A percentile compares a stretch with the other conserved stretches of the same genome.
Conservation (phyloP, 2,888 invertebrate genomes). For the Parnassius smintheus region DNA sequence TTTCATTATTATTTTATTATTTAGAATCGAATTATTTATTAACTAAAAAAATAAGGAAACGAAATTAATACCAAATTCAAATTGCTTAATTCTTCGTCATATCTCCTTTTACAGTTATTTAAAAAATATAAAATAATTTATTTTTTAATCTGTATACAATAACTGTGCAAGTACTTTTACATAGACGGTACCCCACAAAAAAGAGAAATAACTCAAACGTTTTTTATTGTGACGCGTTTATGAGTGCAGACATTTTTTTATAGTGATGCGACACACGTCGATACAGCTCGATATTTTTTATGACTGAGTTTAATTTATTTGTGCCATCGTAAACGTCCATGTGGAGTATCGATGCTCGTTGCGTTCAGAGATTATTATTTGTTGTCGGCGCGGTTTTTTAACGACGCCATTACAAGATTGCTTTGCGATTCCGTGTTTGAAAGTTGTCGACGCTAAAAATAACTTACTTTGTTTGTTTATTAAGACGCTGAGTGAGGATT, state of each 20-base stretch:
- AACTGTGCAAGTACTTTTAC: neutral
- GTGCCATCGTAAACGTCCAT: constrained; percentile 71
- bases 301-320: constrained; percentile 73
- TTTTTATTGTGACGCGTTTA: constrained; percentile 66
- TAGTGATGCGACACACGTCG: constrained; percentile 70
- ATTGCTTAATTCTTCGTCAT: too few species aligned
- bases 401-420: constrained; percentile 67
- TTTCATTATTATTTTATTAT: too few species aligned
- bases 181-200: constrained; percentile 29
- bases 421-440: constrained; percentile 28
- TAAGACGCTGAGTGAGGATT: neutral
- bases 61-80: too few species aligned
- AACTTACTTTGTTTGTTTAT: constrained; percentile 15
- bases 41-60: too few species aligned
- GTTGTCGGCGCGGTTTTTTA: constrained; percentile 64
- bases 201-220: constrained; percentile 52
- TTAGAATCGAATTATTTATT: too few species aligned
- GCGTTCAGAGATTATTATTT: constrained; percentile 63
- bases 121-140: too few species aligned
- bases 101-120: too few species aligned
- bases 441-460: constrained; percentile 13
- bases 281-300: constrained; percentile 69
- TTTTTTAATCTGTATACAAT: too few species aligned
- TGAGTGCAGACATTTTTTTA: constrained; percentile 54
- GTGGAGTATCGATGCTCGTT: constrained; percentile 52